These are phyloP conservation scores for Bombus waltoni DNA, from an alignment of 1,140 invertebrate species.

Conservation along the genomic window DNA sequence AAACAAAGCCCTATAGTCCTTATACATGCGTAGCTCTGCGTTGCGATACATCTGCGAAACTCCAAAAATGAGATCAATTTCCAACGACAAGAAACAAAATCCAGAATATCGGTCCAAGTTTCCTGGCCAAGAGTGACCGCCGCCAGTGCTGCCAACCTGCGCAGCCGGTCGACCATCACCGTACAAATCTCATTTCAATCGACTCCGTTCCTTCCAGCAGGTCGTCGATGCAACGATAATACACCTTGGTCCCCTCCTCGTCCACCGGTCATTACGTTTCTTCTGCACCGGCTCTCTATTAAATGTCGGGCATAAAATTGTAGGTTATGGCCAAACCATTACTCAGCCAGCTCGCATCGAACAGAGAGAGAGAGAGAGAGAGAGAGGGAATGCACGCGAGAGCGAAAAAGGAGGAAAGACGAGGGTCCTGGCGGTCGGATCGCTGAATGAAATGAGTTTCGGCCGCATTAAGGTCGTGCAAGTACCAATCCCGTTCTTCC, in stretches of 20 bases:
- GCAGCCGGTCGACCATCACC: background rate
- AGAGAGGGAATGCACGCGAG: background rate
- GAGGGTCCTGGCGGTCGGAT: constrained; percentile 43
- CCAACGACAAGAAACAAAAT: background rate
- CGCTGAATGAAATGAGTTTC: constrained; percentile 68
- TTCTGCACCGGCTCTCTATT: constrained; percentile 63
- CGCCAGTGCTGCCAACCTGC: too few species aligned
- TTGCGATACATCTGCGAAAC: too few species aligned
- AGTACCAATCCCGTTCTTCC: constrained; percentile 69
- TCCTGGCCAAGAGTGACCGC: too few species aligned
- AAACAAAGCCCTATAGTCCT: too few species aligned
- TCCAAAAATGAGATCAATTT: background rate
- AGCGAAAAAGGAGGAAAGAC: background rate
- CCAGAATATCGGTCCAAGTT: background rate
- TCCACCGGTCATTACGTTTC: constrained; percentile 45
- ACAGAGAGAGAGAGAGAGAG: constrained; percentile 5
- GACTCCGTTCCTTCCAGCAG: background rate
- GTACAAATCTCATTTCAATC: constrained; percentile 40
- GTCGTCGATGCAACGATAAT: constrained; percentile 48
- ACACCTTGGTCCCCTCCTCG: background rate
- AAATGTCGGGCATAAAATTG: constrained; percentile 68
- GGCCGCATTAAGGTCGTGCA: constrained; percentile 59
- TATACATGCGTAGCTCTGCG: too few species aligned
- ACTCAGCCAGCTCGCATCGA: constrained; percentile 45
- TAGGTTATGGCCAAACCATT: constrained; percentile 61